A percentile compares a stretch with the other conserved stretches of the same genome.
Evolutionary conservation across 2,888 invertebrate genomes (phyloP).

Genomic region (Palloptera scutellata): DNA sequence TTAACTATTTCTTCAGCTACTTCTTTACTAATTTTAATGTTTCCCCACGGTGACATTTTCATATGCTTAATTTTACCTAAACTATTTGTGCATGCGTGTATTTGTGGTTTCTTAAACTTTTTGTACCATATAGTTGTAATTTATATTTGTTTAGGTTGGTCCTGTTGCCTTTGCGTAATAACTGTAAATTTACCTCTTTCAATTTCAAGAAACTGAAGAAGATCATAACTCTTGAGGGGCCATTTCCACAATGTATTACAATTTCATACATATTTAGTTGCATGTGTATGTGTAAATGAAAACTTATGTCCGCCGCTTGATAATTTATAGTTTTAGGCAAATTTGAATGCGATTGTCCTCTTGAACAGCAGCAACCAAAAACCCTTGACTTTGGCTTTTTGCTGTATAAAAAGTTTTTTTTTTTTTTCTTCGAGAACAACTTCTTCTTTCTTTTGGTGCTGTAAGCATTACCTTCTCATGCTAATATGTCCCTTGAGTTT

Average conservation of each 20-base stretch:
- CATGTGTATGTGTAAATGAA: not conserved
- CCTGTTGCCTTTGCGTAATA: constrained; percentile 43
- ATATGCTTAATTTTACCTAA: constrained; percentile 6
- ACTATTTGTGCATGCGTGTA: constrained; percentile 7
- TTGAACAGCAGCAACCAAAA: not conserved
- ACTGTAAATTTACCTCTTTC: constrained; percentile 49
- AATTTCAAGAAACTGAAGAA: not conserved
- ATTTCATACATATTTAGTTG: constrained; percentile 13
- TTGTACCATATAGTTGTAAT: not conserved
- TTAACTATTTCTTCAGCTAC: constrained; percentile 19
- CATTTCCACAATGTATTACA: constrained; percentile 9
- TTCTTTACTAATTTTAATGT: constrained; percentile 45
- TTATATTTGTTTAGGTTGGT: not conserved
- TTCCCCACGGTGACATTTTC: constrained; percentile 53
- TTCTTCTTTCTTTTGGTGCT: too few species aligned
- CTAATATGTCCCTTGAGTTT: too few species aligned
- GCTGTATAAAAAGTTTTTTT: not conserved
- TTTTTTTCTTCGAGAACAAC: too few species aligned
- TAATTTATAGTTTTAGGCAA: constrained; percentile 30
- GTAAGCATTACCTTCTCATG: too few species aligned
- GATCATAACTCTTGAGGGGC: constrained; percentile 31
- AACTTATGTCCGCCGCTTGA: constrained; percentile 25
- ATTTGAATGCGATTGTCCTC: constrained; percentile 25
- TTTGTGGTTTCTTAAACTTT: constrained; percentile 21
- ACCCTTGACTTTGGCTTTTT: constrained; percentile 9